Conservation (phyloP, 2,888 invertebrate species). For the Conomelus anceps region DNA sequence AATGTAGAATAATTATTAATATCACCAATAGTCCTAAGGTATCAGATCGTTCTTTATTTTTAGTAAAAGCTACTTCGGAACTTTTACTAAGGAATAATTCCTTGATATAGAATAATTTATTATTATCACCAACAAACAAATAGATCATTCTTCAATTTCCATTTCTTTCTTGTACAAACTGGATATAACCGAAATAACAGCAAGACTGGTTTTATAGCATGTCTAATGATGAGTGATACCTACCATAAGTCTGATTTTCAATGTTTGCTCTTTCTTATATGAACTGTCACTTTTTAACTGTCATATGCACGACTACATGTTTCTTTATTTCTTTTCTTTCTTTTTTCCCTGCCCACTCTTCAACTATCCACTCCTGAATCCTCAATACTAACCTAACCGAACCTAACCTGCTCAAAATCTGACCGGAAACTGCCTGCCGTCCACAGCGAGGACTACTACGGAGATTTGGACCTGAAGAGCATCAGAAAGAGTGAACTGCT, state of each 20-base stretch:
- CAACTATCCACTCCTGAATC: not conserved
- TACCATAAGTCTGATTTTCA: constrained; percentile 16
- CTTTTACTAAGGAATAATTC: too few relatives aligned
- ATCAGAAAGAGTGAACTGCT: constrained; percentile 90
- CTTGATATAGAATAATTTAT: too few relatives aligned
- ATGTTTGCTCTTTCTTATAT: constrained; percentile 5
- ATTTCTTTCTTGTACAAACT: not conserved
- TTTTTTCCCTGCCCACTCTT: constrained; percentile 19
- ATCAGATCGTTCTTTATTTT: too few relatives aligned
- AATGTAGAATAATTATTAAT: too few relatives aligned
- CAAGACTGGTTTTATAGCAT: not conserved
- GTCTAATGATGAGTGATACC: constrained; percentile 37
- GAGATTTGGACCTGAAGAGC: constrained; percentile 89
- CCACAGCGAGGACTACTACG: constrained; percentile 94
- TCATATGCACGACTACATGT: constrained; percentile 16
- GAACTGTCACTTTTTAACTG: constrained; percentile 17
- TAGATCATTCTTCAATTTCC: too few relatives aligned
- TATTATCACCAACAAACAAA: too few relatives aligned
- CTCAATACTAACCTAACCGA: not conserved
- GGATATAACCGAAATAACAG: not conserved
- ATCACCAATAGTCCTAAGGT: too few relatives aligned
- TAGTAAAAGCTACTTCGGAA: too few relatives aligned
- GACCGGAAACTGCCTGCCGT: not conserved
- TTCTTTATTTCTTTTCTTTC: constrained; percentile 25
- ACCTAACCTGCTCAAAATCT: not conserved